These are phyloP conservation scores for Luperina nickerlii DNA, from an alignment of 2,888 invertebrate genomes.

Conservation along the genomic window DNA sequence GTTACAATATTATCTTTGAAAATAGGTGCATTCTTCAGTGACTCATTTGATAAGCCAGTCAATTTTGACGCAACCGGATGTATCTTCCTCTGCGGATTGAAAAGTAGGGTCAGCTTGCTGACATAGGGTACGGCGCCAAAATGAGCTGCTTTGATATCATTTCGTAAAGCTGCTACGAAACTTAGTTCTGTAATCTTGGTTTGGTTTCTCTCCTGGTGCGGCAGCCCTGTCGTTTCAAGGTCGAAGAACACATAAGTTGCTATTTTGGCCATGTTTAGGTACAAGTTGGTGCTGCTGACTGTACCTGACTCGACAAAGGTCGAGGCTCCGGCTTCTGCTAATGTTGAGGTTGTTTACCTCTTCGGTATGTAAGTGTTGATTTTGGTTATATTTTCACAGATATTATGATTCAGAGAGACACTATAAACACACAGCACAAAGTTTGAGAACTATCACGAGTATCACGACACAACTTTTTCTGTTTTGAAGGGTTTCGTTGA, in stretches of 20 bases:
- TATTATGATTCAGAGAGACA: background rate
- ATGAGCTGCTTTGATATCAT: constrained; percentile 81
- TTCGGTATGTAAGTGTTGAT: background rate
- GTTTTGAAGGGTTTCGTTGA: background rate
- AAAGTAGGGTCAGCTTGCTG: constrained; percentile 92
- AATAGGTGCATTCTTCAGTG: constrained; percentile 90
- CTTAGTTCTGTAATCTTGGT: constrained; percentile 93
- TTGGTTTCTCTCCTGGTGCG: constrained; percentile 86
- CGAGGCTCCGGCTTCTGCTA: background rate
- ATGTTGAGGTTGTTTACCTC: background rate
- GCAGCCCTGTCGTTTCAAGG: constrained; percentile 93
- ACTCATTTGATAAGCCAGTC: constrained; percentile 92
- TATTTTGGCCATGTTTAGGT: constrained; percentile 76
- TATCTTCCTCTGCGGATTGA: constrained; percentile 92
- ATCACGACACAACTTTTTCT: background rate
- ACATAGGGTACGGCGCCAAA: constrained; percentile 89
- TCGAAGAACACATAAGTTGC: constrained; percentile 93
- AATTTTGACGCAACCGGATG: constrained; percentile 80
- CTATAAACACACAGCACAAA: background rate
- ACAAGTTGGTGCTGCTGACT: constrained; percentile 13
- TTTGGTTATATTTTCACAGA: background rate
- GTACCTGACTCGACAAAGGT: background rate
- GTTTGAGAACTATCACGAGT: background rate
- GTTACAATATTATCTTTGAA: constrained; percentile 91
- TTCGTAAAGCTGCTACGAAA: constrained; percentile 91